Evolutionary conservation across 2,113 vertebrate genomes (phyloP).

Genomic region (Marmota monax): DNA sequence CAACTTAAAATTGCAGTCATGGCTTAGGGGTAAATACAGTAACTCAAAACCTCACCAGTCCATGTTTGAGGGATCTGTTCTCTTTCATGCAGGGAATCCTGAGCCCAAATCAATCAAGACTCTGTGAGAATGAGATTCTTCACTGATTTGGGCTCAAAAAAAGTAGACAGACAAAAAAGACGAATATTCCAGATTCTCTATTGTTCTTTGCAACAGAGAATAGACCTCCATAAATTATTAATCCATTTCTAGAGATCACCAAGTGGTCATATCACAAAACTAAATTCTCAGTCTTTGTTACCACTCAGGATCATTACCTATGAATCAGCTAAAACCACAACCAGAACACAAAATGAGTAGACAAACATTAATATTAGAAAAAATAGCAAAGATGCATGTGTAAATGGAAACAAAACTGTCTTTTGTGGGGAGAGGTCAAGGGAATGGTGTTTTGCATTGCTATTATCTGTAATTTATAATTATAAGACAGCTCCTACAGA

Average conservation of each 20-base stretch:
- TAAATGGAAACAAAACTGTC: neutral
- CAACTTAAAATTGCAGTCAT: neutral
- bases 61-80: neutral
- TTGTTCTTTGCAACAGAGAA: neutral
- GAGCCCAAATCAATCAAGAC: too few species aligned
- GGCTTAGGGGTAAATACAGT: neutral
- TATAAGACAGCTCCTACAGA: neutral
- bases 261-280: neutral
- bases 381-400: slow-evolving; percentile 15
- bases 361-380: slow-evolving; percentile 32
- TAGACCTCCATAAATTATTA: neutral
- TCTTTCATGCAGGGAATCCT: neutral
- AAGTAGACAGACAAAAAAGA: neutral
- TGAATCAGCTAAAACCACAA: neutral
- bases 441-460: neutral
- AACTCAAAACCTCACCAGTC: neutral
- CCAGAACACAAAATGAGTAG: neutral
- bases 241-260: neutral
- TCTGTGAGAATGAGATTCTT: neutral
- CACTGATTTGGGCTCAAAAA: neutral
- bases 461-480: neutral
- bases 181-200: neutral
- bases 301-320: neutral
- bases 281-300: neutral
- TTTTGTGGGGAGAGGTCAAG: too few species aligned